Evolutionary conservation across 2,113 vertebrate genomes (phyloP).

Genomic region (Prochilodus magdalenae): DNA sequence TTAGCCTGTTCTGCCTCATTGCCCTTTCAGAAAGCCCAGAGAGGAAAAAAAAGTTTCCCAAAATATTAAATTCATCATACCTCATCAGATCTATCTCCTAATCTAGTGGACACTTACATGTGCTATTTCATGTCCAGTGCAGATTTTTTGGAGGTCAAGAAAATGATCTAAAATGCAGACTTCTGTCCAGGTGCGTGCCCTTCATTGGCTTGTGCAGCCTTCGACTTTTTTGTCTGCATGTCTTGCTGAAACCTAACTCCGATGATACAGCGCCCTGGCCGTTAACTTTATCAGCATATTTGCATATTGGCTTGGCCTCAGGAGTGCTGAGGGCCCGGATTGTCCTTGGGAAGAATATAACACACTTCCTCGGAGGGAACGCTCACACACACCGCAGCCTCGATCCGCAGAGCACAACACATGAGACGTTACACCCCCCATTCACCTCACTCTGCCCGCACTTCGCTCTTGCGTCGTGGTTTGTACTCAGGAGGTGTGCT

Average conservation of each 20-base stretch:
- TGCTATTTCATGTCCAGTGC: too few species aligned
- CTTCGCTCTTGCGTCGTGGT: neutral
- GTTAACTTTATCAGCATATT: neutral
- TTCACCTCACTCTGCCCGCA: neutral
- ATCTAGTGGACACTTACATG: neutral
- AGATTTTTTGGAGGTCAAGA: too few species aligned
- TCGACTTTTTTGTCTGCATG: neutral
- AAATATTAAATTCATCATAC: neutral
- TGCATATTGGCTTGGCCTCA: neutral
- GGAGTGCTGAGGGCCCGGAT: neutral
- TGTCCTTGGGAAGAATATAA: neutral
- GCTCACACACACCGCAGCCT: neutral
- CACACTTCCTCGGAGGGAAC: neutral
- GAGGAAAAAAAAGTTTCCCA: neutral
- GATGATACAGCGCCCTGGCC: neutral
- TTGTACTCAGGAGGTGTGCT: neutral
- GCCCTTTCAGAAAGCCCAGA: constrained; percentile 15
- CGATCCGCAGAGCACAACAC: too few species aligned
- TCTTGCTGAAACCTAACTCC: neutral
- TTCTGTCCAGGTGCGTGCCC: too few species aligned
- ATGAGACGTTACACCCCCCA: neutral
- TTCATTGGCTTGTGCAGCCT: neutral
- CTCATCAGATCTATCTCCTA: neutral
- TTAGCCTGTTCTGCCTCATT: constrained; percentile 69
- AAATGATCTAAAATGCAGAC: neutral